Evolutionary conservation across 1,140 invertebrate species (phyloP).

Genomic region (Bombus cullumanus): DNA sequence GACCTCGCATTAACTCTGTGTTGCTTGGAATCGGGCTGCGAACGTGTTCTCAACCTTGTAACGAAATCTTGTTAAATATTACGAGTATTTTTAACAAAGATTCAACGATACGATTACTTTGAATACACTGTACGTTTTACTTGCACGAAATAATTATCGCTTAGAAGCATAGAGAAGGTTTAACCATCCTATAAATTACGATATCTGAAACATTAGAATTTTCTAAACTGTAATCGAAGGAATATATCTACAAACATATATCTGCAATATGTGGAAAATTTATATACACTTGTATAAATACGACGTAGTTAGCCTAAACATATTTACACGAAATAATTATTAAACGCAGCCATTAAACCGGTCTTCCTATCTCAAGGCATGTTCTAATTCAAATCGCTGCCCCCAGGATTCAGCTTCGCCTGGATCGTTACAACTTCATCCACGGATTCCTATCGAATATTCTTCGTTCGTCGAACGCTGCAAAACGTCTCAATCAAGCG

Average conservation of each 20-base stretch:
- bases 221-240: neutral
- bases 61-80: too few relatives aligned
- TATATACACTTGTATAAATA: neutral
- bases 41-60: neutral
- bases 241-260: neutral
- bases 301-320: neutral
- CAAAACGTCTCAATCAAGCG: slow-evolving; percentile 33
- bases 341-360: neutral
- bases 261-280: neutral
- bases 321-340: neutral
- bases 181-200: neutral
- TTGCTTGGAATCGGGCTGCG: neutral
- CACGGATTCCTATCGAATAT: slow-evolving; percentile 2
- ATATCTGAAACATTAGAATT: neutral
- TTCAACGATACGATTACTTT: too few relatives aligned
- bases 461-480: neutral
- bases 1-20: neutral
- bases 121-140: too few relatives aligned
- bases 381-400: neutral
- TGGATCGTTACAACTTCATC: neutral
- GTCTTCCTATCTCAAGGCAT: neutral
- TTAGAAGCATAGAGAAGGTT: too few relatives aligned
- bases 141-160: too few relatives aligned
- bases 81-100: too few relatives aligned
- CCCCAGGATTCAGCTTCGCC: neutral